Evolutionary conservation across 2,797 vertebrate species (phyloP), one percentile per base, ranked within the genome.

Genomic region (Arnoldichthys spilopterus): DNA sequence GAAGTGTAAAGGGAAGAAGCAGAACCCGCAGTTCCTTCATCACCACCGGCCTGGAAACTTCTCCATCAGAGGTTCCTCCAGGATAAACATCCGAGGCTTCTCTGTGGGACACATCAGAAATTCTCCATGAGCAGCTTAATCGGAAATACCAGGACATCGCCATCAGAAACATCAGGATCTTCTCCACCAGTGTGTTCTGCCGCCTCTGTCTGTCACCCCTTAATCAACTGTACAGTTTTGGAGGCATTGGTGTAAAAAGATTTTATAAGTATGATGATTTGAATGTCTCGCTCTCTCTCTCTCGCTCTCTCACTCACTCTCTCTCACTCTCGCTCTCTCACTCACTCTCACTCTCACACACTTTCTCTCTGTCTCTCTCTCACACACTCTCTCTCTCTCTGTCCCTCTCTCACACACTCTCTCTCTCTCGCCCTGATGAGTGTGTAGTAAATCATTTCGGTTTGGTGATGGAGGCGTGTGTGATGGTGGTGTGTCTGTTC

Each of bases 1-100:
- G 71, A 69, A 20, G 79, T 18, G 37, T 76, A 87, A 90, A 88
- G 89, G 86, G 89, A 91, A 88, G 84, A 59, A 59, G 9, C n/a
- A 28, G 8, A 59, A 59, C 56, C 26, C 28, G 56, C 56, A 28
- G 56, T 59, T 59, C 56, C 56, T 24, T 24, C n/a, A 56, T 56
- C 53, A 56, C 22, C 53, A 59, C 12, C 56, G n/a, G 54, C 54
- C 22, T 56, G 20, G 49, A 54, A 54, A 8, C 53, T 54, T 22
- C n/a, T 54, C 22, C 54, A 59, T 2, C 56, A 59, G 56, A 13
- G 16, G 1, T 22, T 59, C 12, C n/a, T 24, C 2, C n/a, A 24
- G 53, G n/a, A n/a, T n/a, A 56, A 56, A 56, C n/a, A 24, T 12
- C 22, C 24, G 53, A 26, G 22, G n/a, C n/a, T n/a, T 8, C 8